These are phyloP conservation scores for Clupea harengus DNA, from an alignment of 2,113 vertebrate species.

Conservation along the genomic window DNA sequence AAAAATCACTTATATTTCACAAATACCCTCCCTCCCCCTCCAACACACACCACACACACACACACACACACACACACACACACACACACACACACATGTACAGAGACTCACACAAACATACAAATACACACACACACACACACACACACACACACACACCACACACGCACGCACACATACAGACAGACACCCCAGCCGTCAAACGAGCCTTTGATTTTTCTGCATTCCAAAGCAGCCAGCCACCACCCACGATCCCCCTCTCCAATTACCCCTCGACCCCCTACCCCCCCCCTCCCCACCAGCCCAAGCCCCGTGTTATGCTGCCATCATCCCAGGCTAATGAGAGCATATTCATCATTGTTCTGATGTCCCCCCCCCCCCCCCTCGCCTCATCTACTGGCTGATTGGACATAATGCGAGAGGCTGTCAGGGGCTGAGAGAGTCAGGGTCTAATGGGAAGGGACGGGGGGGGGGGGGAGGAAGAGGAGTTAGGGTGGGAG, in stretches of 20 bases:
- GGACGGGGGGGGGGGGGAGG: too few species aligned
- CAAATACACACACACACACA: too few species aligned
- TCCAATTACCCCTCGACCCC: not conserved
- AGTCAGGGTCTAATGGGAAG: not conserved
- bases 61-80: slow-evolving; percentile 5
- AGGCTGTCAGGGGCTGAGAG: not conserved
- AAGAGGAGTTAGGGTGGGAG: too few species aligned
- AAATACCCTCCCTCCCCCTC: slow-evolving; percentile 27
- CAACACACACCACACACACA: slow-evolving; percentile 31
- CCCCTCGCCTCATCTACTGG: not conserved
- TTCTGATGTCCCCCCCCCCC: not conserved
- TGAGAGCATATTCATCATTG: slow-evolving; percentile 9
- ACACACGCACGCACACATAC: slow-evolving; percentile 4
- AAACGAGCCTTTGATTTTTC: slow-evolving; percentile 60
- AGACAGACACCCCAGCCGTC: not conserved
- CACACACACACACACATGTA: slow-evolving; percentile 17
- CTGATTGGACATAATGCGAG: not conserved
- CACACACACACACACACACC: slow-evolving; percentile 6
- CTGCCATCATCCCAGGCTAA: slow-evolving; percentile 38
- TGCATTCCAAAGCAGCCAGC: slow-evolving; percentile 49
- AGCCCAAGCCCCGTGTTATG: not conserved
- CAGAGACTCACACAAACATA: too few species aligned
- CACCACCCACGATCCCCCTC: not conserved
- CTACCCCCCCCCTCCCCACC: slow-evolving; percentile 17
- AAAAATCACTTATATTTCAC: not conserved